Evolutionary conservation across 2,888 invertebrate species (phyloP).

Genomic region (Blomia tropicalis): DNA sequence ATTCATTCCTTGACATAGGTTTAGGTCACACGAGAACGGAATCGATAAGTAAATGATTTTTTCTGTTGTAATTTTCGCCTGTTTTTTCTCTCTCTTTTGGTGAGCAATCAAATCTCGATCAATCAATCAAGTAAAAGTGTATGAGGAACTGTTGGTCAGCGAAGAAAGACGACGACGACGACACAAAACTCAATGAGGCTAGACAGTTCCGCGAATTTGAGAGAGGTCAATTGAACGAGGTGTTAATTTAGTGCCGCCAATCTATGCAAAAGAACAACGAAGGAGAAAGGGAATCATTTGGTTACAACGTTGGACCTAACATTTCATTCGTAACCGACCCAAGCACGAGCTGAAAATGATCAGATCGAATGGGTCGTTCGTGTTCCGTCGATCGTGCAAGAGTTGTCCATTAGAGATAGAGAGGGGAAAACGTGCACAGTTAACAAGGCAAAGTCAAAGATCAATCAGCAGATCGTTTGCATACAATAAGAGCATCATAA

Average conservation of each 20-base stretch:
- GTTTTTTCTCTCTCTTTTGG: too few species aligned
- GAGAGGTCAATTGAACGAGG: slow-evolving; percentile 10
- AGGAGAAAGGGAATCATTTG: too few species aligned
- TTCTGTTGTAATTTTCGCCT: too few species aligned
- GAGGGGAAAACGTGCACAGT: neutral
- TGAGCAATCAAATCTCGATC: slow-evolving; percentile 3
- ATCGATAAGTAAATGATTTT: too few species aligned
- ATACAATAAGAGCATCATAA: neutral
- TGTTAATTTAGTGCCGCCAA: slow-evolving; percentile 9
- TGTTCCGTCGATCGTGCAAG: slow-evolving; percentile 7
- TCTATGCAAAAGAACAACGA: too few species aligned
- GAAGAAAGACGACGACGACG: neutral
- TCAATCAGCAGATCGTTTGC: slow-evolving; percentile 8
- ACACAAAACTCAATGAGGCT: neutral
- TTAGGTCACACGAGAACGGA: too few species aligned
- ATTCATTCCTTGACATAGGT: too few species aligned
- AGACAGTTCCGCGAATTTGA: neutral
- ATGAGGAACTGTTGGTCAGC: neutral
- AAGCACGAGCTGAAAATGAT: neutral
- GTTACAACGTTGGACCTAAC: neutral
- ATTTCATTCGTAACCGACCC: neutral
- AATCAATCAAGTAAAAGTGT: neutral
- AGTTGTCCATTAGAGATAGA: neutral
- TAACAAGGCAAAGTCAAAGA: neutral
- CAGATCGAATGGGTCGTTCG: neutral